Evolutionary conservation across 2,888 invertebrate genomes (phyloP).

Genomic region (Caenorhabditis angaria): DNA sequence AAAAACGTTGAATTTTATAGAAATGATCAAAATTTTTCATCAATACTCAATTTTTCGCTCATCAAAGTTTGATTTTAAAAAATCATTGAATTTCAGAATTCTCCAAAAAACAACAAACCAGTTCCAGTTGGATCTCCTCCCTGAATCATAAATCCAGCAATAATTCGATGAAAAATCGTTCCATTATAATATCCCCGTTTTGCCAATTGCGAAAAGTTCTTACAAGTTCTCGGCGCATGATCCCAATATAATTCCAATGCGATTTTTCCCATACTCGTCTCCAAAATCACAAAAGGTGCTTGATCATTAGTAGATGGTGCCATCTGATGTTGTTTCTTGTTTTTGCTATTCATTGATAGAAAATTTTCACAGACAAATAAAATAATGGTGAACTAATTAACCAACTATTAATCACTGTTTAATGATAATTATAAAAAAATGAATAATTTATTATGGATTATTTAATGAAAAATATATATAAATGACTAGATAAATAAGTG

Average conservation of each 20-base stretch:
- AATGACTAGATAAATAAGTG: constrained; percentile 10
- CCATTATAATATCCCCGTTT: constrained; percentile 84
- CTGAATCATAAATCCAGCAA: constrained; percentile 79
- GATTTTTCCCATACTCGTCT: constrained; percentile 84
- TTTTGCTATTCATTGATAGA: neutral
- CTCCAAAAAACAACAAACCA: constrained; percentile 73
- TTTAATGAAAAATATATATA: neutral
- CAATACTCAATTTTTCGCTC: constrained; percentile 2
- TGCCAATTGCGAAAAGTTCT: constrained; percentile 94
- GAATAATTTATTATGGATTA: neutral
- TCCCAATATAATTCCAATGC: constrained; percentile 96
- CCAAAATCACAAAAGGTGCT: constrained; percentile 49
- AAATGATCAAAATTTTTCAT: too few species aligned
- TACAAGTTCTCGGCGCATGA: constrained; percentile 94
- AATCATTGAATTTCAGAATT: neutral
- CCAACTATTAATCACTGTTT: neutral
- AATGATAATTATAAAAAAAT: neutral
- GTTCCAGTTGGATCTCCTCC: constrained; percentile 95
- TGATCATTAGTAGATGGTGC: constrained; percentile 32
- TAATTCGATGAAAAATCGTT: constrained; percentile 93
- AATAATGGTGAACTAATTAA: neutral
- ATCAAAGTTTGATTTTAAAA: neutral
- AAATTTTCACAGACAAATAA: neutral
- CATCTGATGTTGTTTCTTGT: constrained; percentile 19
- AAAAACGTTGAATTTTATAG: neutral